Evolutionary conservation across 2,888 invertebrate species (phyloP).

Genomic region (Cabera pusaria): DNA sequence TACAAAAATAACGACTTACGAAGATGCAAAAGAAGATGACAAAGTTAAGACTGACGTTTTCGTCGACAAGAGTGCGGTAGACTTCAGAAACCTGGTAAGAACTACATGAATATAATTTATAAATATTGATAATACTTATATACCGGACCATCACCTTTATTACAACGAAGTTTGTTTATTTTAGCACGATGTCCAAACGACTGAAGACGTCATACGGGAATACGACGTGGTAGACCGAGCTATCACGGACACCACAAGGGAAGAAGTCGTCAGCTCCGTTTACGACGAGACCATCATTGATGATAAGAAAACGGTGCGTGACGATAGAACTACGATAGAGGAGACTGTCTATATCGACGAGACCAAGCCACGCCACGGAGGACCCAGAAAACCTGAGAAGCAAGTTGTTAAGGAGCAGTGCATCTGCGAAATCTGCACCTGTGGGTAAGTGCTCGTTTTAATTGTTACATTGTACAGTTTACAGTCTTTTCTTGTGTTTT

Average conservation of each 20-base stretch:
- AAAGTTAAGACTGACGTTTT: constrained; percentile 77
- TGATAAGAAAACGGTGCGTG: constrained; percentile 72
- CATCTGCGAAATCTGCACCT: constrained; percentile 95
- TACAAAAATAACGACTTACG: constrained; percentile 75
- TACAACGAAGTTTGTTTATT: constrained; percentile 33
- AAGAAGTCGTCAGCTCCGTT: constrained; percentile 73
- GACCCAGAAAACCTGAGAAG: constrained; percentile 73
- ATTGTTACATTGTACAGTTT: too few relatives aligned
- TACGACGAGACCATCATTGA: constrained; percentile 74
- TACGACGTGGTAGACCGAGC: constrained; percentile 79
- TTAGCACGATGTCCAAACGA: constrained; percentile 78
- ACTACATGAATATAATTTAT: neutral
- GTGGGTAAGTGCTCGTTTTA: constrained; percentile 94
- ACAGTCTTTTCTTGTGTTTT: too few relatives aligned
- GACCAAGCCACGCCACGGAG: constrained; percentile 63
- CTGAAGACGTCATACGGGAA: constrained; percentile 72
- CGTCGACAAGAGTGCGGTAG: constrained; percentile 78
- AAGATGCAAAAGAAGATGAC: constrained; percentile 78
- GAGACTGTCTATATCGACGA: constrained; percentile 66
- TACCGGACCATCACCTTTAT: too few relatives aligned
- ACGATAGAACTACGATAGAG: constrained; percentile 66
- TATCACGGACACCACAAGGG: constrained; percentile 71
- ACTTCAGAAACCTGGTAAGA: constrained; percentile 81
- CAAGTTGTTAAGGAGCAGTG: constrained; percentile 88
- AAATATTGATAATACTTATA: too few relatives aligned